Evolutionary conservation across 2,113 vertebrate species (phyloP).

Genomic region (Craseonycteris thonglongyai): DNA sequence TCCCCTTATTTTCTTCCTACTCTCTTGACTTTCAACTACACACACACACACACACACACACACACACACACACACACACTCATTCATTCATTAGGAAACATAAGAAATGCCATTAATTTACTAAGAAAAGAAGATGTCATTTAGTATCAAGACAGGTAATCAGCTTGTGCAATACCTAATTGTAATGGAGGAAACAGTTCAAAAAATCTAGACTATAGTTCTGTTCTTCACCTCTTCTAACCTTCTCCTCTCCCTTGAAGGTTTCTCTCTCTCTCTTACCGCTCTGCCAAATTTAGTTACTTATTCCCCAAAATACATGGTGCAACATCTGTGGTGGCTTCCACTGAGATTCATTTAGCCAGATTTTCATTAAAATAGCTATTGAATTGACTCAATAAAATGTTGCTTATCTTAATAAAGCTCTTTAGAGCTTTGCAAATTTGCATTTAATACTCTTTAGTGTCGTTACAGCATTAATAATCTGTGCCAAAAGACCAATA

Average conservation of each 20-base stretch:
- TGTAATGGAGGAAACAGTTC: background rate
- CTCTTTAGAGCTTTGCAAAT: conserved; percentile 76
- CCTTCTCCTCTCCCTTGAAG: background rate
- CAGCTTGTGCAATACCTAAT: background rate
- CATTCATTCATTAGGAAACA: background rate
- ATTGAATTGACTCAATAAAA: conserved; percentile 77
- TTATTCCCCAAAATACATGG: conserved; percentile 41
- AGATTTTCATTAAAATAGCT: conserved; percentile 77
- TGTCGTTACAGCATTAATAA: conserved; percentile 79
- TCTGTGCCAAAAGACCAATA: conserved; percentile 76
- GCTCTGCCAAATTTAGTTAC: background rate
- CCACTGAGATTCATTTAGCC: conserved; percentile 70
- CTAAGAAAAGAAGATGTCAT: background rate
- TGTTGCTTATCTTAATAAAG: conserved; percentile 75
- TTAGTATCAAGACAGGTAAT: background rate
- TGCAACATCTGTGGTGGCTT: conserved; percentile 71
- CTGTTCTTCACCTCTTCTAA: background rate
- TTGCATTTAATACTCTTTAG: conserved; percentile 79
- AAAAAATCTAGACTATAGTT: background rate
- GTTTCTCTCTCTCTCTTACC: background rate
- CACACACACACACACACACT: background rate
- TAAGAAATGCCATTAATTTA: background rate
- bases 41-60: background rate
- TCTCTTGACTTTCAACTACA: background rate
- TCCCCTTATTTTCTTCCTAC: background rate